Percentiles rank a stretch among this genome's conserved stretches.
phyloP scores from a whole-genome alignment of 2,888 invertebrate genomes.

The Apotomis capreana region DNA sequence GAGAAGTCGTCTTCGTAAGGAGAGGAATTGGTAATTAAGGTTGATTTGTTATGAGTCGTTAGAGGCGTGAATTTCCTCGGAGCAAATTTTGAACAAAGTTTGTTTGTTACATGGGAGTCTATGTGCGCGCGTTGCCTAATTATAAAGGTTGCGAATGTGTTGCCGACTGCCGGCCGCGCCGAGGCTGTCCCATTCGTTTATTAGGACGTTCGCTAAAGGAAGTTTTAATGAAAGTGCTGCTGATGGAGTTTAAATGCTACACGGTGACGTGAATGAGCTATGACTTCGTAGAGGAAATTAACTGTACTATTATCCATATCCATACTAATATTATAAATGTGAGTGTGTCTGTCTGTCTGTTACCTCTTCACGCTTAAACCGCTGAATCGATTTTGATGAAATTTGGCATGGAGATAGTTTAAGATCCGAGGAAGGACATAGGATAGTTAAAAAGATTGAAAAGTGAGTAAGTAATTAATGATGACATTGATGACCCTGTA shows the following conservation, averaged over 20 bases:
- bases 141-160: constrained; percentile 52
- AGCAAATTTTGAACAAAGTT: constrained; percentile 59
- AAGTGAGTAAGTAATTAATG: too few species aligned
- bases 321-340: too few species aligned
- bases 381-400: too few species aligned
- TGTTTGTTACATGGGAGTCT: constrained; percentile 53
- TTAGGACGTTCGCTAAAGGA: constrained; percentile 43
- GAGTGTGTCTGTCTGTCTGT: too few species aligned
- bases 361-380: too few species aligned
- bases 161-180: constrained; percentile 45
- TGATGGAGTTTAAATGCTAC: constrained; percentile 12
- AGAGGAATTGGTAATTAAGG: constrained; percentile 64
- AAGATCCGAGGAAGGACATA: too few species aligned
- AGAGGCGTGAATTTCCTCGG: constrained; percentile 55
- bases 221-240: constrained; percentile 38
- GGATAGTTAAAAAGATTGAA: too few species aligned
- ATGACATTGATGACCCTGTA: too few species aligned
- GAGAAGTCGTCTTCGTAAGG: constrained; percentile 53
- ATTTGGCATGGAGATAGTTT: too few species aligned
- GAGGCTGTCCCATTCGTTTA: constrained; percentile 47
- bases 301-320: too few species aligned
- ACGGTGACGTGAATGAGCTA: constrained; percentile 3
- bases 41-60: constrained; percentile 65
- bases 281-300: too few species aligned
- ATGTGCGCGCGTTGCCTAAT: constrained; percentile 59